phyloP scores from a whole-genome alignment of 35 echinoderm and acorn worm genomes.

The Ophiothrix spiculata region DNA sequence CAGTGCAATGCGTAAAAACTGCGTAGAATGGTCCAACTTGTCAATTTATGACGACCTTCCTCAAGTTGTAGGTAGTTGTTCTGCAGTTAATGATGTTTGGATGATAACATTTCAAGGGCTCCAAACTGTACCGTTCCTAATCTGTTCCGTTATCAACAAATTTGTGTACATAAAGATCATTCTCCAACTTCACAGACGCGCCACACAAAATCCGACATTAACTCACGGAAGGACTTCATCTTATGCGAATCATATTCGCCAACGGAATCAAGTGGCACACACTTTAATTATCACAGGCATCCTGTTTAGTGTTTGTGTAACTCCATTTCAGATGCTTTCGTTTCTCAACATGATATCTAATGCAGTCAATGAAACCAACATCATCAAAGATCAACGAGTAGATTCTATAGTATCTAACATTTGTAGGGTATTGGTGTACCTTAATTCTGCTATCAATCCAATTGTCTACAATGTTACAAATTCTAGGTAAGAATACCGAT shows the following conservation, averaged over 20 bases:
- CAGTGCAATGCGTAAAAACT: background rate
- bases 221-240: background rate
- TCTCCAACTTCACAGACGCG: background rate
- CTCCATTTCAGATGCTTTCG: conserved; percentile 17
- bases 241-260: background rate
- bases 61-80: background rate
- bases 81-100: background rate
- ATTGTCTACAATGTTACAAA: conserved; percentile 80
- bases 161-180: background rate
- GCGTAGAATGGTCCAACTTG: conserved; percentile 11
- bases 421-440: conserved; percentile 55
- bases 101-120: background rate
- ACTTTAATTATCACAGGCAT: conserved; percentile 31
- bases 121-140: background rate
- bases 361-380: too few relatives aligned
- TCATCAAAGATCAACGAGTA: background rate
- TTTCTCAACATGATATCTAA: background rate
- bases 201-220: background rate
- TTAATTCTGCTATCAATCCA: conserved; percentile 87
- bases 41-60: background rate
- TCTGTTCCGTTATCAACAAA: background rate
- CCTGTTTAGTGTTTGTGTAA: conserved; percentile 32
- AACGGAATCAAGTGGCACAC: conserved; percentile 14
- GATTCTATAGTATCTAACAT: background rate
- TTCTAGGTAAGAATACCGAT: conserved; percentile 33